Base-by-base conservation (phyloP, 2,888 invertebrate genomes). In the Dastarcus helophoroides region DNA sequence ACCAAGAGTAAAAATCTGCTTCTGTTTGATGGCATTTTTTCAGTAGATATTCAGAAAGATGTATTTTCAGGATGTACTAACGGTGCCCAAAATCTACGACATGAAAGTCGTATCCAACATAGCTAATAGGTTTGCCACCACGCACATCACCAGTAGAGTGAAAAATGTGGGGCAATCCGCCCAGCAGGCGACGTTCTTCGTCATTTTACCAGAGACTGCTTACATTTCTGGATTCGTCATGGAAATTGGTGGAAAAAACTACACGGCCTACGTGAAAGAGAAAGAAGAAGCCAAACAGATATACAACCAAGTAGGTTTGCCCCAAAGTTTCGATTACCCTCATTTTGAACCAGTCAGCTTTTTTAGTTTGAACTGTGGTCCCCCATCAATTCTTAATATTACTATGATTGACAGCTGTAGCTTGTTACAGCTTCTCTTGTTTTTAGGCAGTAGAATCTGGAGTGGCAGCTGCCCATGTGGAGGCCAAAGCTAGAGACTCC, bases 161-260 rank as follows among this genome's bases (percentile, higher is more conserved):
- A 67, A 65, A 41, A 81, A 82, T 54, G 66, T 69, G 2, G 70
- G 69, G 4, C 60, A 63, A 28, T 57, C 52, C 5, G 61, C 78
- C 1, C 72, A 74, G 41, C 76, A 80, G 53, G 71, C 74, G 3
- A 63, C 66, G 26, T 79, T 79, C 58, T 66, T 70, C 26, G 68
- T 79, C 5, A 65, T 78, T 10, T 55, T 79, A 28, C 80, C 80
- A 0, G 76, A 79, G 37, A 71, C 73, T 1, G 79, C 79, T 1
- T 79, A 75, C 54, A 77, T 79, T 43, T 73, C 76, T 23, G 73
- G 72, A 28, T 79, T 80, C 50, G 55, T 69, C 22, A 78, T 79
- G 79, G 73, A 70, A 33, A 62, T 76, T 5, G 68, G 68, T 35
- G 75, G 72, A 13, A 73, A 71, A 51, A 61, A 68, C 2, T 76